These are phyloP conservation scores for Acropternis orthonyx DNA, from an alignment of 2,797 vertebrate species.

Conservation along the genomic window DNA sequence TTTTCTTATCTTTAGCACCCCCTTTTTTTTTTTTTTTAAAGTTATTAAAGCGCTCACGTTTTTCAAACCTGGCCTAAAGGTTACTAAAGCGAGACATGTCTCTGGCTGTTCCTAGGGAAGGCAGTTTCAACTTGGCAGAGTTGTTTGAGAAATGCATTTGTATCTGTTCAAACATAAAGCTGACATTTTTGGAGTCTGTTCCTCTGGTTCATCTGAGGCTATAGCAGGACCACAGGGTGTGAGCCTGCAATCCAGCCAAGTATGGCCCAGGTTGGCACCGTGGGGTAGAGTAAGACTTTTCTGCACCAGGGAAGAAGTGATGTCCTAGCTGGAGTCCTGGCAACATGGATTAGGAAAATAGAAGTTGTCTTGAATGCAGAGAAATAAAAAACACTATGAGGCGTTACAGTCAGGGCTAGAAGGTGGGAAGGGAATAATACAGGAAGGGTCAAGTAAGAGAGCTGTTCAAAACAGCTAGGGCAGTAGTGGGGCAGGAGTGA, in stretches of 20 bases:
- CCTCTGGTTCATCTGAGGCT: background rate
- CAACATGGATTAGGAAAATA: background rate
- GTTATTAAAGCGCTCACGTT: background rate
- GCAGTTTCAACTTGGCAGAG: background rate
- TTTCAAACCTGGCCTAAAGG: background rate
- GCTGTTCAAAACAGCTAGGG: background rate
- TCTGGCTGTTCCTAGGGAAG: background rate
- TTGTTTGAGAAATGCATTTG: background rate
- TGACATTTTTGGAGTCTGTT: background rate
- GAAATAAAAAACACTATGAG: background rate
- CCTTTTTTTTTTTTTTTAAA: no score
- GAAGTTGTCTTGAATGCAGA: background rate
- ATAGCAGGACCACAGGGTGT: background rate
- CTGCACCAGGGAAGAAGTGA: background rate
- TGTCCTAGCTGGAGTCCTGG: background rate
- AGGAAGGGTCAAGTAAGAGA: background rate
- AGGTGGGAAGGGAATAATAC: background rate
- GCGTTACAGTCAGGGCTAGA: background rate
- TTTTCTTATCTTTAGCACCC: no score
- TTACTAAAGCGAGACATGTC: background rate
- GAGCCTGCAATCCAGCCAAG: background rate
- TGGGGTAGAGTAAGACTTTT: background rate
- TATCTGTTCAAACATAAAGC: background rate
- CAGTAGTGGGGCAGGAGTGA: background rate
- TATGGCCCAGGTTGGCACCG: background rate